Conservation (phyloP, 2,888 invertebrate genomes). For the Eulithis prunata region DNA sequence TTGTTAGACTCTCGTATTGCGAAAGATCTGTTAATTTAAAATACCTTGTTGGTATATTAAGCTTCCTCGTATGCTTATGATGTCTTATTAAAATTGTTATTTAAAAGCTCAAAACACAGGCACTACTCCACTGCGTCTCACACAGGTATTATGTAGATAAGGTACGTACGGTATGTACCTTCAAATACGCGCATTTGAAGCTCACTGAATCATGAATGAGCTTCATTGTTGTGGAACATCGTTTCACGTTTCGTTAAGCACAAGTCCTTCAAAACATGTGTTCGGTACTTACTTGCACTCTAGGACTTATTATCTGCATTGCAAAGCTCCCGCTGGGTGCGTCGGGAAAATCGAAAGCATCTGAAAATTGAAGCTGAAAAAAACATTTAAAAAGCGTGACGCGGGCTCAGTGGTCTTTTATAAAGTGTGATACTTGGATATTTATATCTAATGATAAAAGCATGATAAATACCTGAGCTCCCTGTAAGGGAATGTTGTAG, state of each 20-base stretch:
- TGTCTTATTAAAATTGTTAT: no score
- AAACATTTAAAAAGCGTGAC: neutral
- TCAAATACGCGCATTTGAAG: slow-evolving; percentile 12
- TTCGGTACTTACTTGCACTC: slow-evolving; percentile 61
- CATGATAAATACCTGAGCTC: slow-evolving; percentile 69
- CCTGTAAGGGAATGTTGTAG: slow-evolving; percentile 75
- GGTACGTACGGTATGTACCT: neutral
- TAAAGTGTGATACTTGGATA: no score
- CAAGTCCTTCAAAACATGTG: slow-evolving; percentile 5
- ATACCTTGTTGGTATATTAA: neutral
- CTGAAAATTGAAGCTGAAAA: slow-evolving; percentile 81
- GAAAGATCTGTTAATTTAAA: neutral
- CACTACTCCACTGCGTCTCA: no score
- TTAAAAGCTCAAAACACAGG: no score
- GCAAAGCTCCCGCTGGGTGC: slow-evolving; percentile 81
- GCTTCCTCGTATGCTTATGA: no score
- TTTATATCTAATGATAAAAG: no score
- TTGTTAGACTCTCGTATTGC: neutral
- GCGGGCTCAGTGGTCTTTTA: no score
- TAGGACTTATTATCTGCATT: slow-evolving; percentile 73
- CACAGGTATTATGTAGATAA: no score
- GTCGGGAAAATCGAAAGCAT: slow-evolving; percentile 84
- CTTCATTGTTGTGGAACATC: slow-evolving; percentile 33
- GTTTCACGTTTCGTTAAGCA: slow-evolving; percentile 19
- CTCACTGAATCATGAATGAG: slow-evolving; percentile 35